Conservation (phyloP, 2,797 vertebrate species). For the Cetoscarus ocellatus region DNA sequence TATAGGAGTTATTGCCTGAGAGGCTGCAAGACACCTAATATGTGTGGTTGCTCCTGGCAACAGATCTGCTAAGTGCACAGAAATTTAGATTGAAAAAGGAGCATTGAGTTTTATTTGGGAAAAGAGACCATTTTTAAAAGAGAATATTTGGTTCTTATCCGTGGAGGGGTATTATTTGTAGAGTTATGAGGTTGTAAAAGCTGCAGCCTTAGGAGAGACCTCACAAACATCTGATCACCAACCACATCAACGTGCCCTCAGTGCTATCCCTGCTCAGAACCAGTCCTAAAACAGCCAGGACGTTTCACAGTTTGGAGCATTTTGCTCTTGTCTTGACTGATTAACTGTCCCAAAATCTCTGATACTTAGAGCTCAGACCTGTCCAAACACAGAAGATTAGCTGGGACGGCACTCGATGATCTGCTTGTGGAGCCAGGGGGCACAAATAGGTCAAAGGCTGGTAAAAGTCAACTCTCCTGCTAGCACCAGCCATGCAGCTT, state of each 20-base stretch:
- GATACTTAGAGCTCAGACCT: too few species aligned
- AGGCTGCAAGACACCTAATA: conserved; percentile 64
- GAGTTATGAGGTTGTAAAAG: conserved; percentile 4
- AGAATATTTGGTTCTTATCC: conserved; percentile 8
- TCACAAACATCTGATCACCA: too few species aligned
- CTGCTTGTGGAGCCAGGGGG: background rate
- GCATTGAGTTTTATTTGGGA: conserved; percentile 17
- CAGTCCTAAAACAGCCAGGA: too few species aligned
- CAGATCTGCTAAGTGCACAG: conserved; percentile 51
- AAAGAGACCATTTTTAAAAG: conserved; percentile 17
- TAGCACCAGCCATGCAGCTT: conserved; percentile 10
- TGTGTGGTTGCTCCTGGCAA: conserved; percentile 75
- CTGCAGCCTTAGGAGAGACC: too few species aligned
- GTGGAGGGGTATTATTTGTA: conserved; percentile 4
- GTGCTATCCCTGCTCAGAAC: too few species aligned
- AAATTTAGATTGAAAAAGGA: conserved; percentile 51
- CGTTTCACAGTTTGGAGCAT: too few species aligned
- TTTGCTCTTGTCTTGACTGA: too few species aligned
- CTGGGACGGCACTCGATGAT: background rate
- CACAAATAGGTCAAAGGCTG: conserved; percentile 19
- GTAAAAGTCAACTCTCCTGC: conserved; percentile 23
- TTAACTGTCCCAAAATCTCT: too few species aligned
- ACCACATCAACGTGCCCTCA: too few species aligned
- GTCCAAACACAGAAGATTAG: too few species aligned
- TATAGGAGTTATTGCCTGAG: conserved; percentile 67